Percentiles rank a stretch among this genome's conserved stretches.
These are phyloP conservation scores for Caenorhabditis zanzibari DNA, from an alignment of 2,888 invertebrate species.

Conservation along the genomic window DNA sequence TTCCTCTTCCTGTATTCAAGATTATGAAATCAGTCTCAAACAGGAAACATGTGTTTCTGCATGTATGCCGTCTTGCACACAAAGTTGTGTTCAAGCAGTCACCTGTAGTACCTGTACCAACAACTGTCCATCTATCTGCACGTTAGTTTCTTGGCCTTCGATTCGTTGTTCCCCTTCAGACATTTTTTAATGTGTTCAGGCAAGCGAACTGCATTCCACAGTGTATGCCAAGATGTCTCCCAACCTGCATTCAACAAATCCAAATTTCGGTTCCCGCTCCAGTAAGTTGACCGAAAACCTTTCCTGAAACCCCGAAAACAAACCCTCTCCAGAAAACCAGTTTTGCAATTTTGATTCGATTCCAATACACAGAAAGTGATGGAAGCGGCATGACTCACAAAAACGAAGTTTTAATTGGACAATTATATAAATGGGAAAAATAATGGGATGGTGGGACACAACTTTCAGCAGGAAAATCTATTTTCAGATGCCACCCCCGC, in stretches of 20 bases:
- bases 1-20: constrained; percentile 63
- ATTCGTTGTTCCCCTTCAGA: not conserved
- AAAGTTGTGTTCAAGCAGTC: constrained; percentile 70
- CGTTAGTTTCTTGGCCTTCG: constrained; percentile 46
- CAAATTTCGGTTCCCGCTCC: constrained; percentile 55
- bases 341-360: constrained; percentile 39
- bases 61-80: constrained; percentile 67
- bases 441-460: constrained; percentile 11
- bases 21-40: constrained; percentile 56
- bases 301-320: not conserved
- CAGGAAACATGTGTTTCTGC: constrained; percentile 61
- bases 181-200: constrained; percentile 46
- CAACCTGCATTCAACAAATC: constrained; percentile 74
- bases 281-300: constrained; percentile 42
- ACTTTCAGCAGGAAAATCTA: not conserved
- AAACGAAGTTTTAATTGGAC: not conserved
- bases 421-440: not conserved
- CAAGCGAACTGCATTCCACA: constrained; percentile 69
- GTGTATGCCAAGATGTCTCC: constrained; percentile 76
- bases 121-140: constrained; percentile 72
- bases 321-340: not conserved
- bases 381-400: constrained; percentile 17
- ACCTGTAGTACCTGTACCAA: constrained; percentile 75
- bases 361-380: not conserved
- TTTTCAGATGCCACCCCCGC: constrained; percentile 39